phyloP scores from a whole-genome alignment of 2,797 vertebrate genomes.

The Psittacula echo region DNA sequence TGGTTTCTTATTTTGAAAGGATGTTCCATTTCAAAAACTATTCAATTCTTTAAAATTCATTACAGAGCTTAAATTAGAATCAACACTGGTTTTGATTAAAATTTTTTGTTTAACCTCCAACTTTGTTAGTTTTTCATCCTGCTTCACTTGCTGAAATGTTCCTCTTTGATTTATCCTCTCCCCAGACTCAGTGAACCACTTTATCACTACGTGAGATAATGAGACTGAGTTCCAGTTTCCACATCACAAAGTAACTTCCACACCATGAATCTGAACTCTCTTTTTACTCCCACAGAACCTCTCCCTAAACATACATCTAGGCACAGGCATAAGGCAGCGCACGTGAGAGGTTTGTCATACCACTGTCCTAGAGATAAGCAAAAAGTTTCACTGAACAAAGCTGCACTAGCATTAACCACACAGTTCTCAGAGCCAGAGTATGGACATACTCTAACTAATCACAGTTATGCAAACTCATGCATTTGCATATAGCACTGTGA shows the following conservation, averaged over 20 bases:
- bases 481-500: not conserved
- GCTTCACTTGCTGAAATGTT: not conserved
- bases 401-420: not conserved
- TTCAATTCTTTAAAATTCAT: not conserved
- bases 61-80: not conserved
- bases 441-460: not conserved
- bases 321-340: not conserved
- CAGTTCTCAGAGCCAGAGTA: not conserved
- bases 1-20: not conserved
- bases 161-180: not conserved
- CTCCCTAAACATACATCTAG: not conserved
- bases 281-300: not conserved
- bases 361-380: slow-evolving; percentile 32
- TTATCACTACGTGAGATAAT: not conserved
- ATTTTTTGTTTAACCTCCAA: not conserved
- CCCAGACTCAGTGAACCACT: not conserved
- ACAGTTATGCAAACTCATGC: slow-evolving; percentile 4
- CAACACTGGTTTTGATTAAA: not conserved
- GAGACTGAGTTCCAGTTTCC: not conserved
- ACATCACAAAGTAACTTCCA: not conserved
- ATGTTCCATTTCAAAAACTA: not conserved
- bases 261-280: not conserved
- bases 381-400: slow-evolving; percentile 18
- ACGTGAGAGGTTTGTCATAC: not conserved
- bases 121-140: not conserved